Evolutionary conservation across 2,888 invertebrate species (phyloP).

Genomic region (Philereme transversata): DNA sequence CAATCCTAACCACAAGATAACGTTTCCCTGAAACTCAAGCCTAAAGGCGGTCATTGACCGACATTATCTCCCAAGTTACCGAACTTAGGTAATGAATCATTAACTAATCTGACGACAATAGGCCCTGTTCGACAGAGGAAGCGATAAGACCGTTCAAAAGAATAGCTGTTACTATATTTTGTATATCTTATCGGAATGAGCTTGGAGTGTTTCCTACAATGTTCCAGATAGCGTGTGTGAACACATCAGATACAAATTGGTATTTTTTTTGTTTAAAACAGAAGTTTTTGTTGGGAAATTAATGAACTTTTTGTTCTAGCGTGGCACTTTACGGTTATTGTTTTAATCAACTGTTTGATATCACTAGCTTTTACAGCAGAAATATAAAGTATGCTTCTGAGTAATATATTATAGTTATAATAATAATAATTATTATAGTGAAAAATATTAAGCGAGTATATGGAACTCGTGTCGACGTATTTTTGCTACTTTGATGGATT

Average conservation of each 20-base stretch:
- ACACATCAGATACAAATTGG: conserved; percentile 33
- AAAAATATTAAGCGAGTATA: too few relatives aligned
- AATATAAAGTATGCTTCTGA: too few relatives aligned
- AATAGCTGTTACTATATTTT: conserved; percentile 57
- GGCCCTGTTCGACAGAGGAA: conserved; percentile 67
- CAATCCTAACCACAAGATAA: conserved; percentile 22
- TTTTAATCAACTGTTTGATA: too few relatives aligned
- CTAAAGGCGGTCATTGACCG: conserved; percentile 36
- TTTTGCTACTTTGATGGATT: too few relatives aligned
- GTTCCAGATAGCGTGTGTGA: conserved; percentile 33
- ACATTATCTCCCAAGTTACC: conserved; percentile 41
- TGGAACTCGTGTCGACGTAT: too few relatives aligned
- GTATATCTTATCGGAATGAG: conserved; percentile 57
- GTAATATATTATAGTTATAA: too few relatives aligned
- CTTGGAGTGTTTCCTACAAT: conserved; percentile 39
- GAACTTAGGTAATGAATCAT: conserved; percentile 66
- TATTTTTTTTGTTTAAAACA: conserved; percentile 23
- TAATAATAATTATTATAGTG: too few relatives aligned
- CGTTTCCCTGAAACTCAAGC: conserved; percentile 34
- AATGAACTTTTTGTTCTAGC: neutral
- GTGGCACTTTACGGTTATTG: neutral
- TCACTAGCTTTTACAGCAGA: neutral
- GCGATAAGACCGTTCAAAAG: conserved; percentile 65
- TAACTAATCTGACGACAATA: conserved; percentile 68
- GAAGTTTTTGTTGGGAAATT: conserved; percentile 14